Evolutionary conservation across 2,113 vertebrate genomes (phyloP).

Genomic region (Paraplagusia blochii): DNA sequence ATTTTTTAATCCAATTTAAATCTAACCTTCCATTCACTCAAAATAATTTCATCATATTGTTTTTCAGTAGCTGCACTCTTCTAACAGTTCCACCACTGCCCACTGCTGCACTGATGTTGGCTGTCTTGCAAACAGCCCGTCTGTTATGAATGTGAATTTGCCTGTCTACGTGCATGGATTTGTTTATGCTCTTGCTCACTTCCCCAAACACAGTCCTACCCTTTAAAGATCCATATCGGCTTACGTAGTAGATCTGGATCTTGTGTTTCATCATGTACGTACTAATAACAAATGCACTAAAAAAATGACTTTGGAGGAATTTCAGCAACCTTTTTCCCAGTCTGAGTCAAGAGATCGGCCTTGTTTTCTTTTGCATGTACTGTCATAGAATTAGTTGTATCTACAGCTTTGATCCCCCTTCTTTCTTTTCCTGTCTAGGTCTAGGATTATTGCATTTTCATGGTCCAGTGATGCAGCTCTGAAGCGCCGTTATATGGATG

Average conservation of each 20-base stretch:
- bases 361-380: slow-evolving; percentile 38
- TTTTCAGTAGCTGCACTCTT: slow-evolving; percentile 33
- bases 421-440: slow-evolving; percentile 10
- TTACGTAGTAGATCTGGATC: slow-evolving; percentile 8
- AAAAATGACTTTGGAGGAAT: slow-evolving; percentile 2
- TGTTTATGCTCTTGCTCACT: slow-evolving; percentile 9
- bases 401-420: slow-evolving; percentile 15
- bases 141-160: slow-evolving; percentile 36
- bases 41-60: slow-evolving; percentile 7
- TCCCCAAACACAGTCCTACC: slow-evolving; percentile 8
- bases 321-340: background rate
- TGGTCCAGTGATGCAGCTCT: slow-evolving; percentile 11
- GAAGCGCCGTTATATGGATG: background rate
- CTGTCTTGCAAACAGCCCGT: slow-evolving; percentile 26
- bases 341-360: background rate
- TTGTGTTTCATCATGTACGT: background rate
- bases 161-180: slow-evolving; percentile 57
- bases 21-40: slow-evolving; percentile 10
- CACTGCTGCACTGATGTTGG: slow-evolving; percentile 19
- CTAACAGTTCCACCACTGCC: slow-evolving; percentile 23
- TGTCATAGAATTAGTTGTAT: slow-evolving; percentile 4
- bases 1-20: too few species aligned
- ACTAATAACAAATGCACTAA: slow-evolving; percentile 11
- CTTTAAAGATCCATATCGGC: slow-evolving; percentile 20
- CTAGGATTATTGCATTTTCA: slow-evolving; percentile 23